Conservation (phyloP, 1,140 invertebrate genomes). For the Pseudomyrmex dendroicus region DNA sequence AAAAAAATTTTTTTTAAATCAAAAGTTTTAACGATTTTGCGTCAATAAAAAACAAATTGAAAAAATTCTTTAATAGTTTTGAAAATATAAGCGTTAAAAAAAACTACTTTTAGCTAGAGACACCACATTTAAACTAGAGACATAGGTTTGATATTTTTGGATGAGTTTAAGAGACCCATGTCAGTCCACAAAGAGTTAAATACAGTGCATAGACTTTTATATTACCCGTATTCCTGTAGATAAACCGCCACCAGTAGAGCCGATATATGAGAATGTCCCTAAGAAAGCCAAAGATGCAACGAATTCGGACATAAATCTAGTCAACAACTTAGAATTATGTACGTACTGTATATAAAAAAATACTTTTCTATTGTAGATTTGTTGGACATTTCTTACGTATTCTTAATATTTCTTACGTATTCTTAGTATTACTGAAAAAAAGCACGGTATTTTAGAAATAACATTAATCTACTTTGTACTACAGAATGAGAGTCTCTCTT, state of each 20-base stretch:
- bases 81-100: too few species aligned
- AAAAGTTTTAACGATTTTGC: too few species aligned
- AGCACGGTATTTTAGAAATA: slow-evolving; percentile 49
- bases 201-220: too few species aligned
- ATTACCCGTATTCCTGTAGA: slow-evolving; percentile 66
- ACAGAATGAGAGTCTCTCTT: slow-evolving; percentile 76
- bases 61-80: too few species aligned
- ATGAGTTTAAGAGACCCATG: too few species aligned
- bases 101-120: too few species aligned
- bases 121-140: too few species aligned
- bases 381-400: slow-evolving; percentile 4
- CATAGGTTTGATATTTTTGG: too few species aligned
- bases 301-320: slow-evolving; percentile 74
- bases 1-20: too few species aligned
- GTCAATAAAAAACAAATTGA: too few species aligned
- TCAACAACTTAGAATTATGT: slow-evolving; percentile 77
- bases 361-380: background rate
- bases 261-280: slow-evolving; percentile 68
- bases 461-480: slow-evolving; percentile 72
- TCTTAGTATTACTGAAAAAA: slow-evolving; percentile 46
- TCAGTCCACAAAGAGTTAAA: too few species aligned
- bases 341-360: slow-evolving; percentile 70
- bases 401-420: slow-evolving; percentile 6
- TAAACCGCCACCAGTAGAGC: slow-evolving; percentile 80
- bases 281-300: slow-evolving; percentile 72